Evolutionary conservation across 2,113 vertebrate genomes (phyloP).

Genomic region (Brienomyrus longianalis): DNA sequence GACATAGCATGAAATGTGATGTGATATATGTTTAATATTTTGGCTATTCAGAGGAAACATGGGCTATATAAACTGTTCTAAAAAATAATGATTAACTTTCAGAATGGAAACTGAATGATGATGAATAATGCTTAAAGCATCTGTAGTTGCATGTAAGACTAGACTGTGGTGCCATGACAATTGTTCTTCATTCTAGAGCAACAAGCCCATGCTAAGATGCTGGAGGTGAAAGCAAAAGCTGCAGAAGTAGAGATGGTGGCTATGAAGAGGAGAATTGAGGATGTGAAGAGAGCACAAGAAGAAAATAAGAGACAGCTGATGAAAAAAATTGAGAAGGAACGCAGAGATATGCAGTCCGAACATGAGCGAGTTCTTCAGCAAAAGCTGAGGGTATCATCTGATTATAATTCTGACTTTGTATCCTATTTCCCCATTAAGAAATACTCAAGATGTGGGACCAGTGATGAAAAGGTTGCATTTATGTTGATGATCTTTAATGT

Average conservation of each 20-base stretch:
- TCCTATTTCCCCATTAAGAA: neutral
- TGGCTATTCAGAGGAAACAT: neutral
- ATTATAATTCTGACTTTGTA: neutral
- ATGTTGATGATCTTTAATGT: neutral
- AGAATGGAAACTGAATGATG: neutral
- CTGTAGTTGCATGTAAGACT: neutral
- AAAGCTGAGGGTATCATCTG: neutral
- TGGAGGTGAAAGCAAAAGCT: slow-evolving; percentile 4
- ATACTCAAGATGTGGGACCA: neutral
- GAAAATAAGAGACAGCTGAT: slow-evolving; percentile 17
- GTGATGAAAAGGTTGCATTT: neutral
- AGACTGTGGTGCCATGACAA: neutral
- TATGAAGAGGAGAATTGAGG: neutral
- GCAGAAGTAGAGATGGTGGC: neutral
- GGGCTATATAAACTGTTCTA: neutral
- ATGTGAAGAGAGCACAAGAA: neutral
- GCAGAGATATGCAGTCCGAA: neutral
- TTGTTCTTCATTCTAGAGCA: slow-evolving; percentile 15
- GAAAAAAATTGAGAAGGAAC: slow-evolving; percentile 25
- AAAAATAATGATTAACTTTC: neutral
- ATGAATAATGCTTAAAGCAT: neutral
- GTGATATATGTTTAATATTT: neutral
- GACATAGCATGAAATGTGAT: neutral
- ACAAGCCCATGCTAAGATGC: slow-evolving; percentile 2
- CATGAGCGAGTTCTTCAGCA: slow-evolving; percentile 14